phyloP scores from a whole-genome alignment of 2,888 invertebrate genomes.

The Tenthredo amoena region DNA sequence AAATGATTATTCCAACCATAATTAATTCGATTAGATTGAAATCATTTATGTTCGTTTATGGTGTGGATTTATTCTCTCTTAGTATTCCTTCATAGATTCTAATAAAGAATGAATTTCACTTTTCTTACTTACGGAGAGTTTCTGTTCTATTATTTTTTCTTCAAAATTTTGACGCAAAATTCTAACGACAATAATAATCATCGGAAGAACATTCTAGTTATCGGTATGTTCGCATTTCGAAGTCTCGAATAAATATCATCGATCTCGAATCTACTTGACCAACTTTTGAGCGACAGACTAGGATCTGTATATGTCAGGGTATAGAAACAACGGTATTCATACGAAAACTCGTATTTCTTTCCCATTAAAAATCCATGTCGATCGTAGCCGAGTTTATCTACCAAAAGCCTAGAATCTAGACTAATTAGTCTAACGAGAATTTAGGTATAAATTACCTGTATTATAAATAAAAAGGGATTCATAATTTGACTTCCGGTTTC shows the following conservation, averaged over 20 bases:
- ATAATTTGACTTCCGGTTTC: not conserved
- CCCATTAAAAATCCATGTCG: not conserved
- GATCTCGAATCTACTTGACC: slow-evolving; percentile 10
- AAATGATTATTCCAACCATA: not conserved
- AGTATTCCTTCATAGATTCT: not conserved
- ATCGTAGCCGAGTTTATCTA: not conserved
- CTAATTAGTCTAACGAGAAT: not conserved
- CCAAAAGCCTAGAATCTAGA: not conserved
- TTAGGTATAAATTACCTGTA: not conserved
- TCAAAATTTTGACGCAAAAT: not conserved
- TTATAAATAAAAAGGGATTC: not conserved
- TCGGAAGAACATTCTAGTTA: not conserved
- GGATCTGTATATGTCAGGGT: not conserved
- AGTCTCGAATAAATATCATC: slow-evolving; percentile 12
- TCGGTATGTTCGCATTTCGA: not conserved
- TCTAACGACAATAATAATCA: not conserved
- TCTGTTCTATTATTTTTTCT: not conserved
- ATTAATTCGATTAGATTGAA: not conserved
- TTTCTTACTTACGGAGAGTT: not conserved
- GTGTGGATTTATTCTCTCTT: not conserved
- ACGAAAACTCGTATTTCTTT: not conserved
- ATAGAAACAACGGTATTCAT: not conserved
- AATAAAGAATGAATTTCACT: not conserved
- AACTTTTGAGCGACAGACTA: not conserved
- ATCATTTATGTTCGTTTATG: not conserved